A percentile compares a stretch with the other conserved stretches of the same genome.
Conservation (phyloP, 2,797 vertebrate species). For the Eptatretus atami region DNA sequence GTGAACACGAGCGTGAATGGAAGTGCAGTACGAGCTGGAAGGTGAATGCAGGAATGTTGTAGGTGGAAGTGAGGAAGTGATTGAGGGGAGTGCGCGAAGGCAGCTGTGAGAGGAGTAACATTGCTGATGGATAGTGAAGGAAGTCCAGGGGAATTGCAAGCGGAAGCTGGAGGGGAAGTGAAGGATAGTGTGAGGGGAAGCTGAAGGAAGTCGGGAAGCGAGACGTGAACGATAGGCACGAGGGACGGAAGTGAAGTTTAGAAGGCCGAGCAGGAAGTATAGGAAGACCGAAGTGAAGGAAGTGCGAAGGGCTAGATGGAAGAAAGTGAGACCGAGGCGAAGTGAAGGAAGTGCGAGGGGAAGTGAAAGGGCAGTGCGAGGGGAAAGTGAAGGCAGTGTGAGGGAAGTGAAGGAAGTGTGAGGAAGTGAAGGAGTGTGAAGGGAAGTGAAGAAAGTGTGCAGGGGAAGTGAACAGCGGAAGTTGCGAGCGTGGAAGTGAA, state of each 20-base stretch:
- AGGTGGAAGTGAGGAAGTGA: not conserved
- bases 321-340: not conserved
- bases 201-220: not conserved
- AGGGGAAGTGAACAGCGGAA: not conserved
- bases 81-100: not conserved
- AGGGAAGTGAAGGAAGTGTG: not conserved
- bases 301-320: not conserved
- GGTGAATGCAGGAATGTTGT: not conserved
- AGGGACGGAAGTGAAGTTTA: not conserved
- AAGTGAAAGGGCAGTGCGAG: not conserved
- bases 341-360: not conserved
- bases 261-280: not conserved
- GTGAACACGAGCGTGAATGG: not conserved
- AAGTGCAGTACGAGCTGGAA: not conserved
- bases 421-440: not conserved
- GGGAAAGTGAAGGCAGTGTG: not conserved
- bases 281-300: not conserved
- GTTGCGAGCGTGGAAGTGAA: not conserved
- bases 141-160: not conserved
- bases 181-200: not conserved
- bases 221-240: not conserved
- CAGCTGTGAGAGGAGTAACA: not conserved
- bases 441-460: not conserved
- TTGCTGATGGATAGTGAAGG: not conserved
- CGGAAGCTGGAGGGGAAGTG: not conserved